These are phyloP conservation scores for Labeo catla DNA, from an alignment of 2,113 vertebrate genomes.

Conservation along the genomic window DNA sequence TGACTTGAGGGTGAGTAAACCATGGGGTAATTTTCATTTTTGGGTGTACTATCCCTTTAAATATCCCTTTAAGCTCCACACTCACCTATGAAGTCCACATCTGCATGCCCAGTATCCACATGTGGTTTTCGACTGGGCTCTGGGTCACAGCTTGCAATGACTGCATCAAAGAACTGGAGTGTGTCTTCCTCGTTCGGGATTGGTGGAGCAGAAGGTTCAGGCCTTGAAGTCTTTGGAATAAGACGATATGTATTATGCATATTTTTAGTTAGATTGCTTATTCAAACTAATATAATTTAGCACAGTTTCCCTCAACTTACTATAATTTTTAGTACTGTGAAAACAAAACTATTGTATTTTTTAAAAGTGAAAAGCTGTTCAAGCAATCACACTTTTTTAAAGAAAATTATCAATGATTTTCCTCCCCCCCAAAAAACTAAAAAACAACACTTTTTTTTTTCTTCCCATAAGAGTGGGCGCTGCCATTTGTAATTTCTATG, in stretches of 20 bases:
- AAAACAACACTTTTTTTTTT: no score
- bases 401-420: no score
- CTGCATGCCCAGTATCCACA: conserved; percentile 78
- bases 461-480: no score
- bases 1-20: no score
- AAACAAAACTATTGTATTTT: background rate
- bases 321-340: no score
- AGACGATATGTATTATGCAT: background rate
- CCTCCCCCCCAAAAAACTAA: no score
- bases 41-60: no score
- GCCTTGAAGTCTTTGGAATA: conserved; percentile 59
- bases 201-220: conserved; percentile 65
- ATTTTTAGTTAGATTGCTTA: no score
- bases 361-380: background rate
- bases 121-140: conserved; percentile 76
- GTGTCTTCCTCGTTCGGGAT: conserved; percentile 83
- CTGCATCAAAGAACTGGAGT: conserved; percentile 87
- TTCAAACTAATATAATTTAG: background rate
- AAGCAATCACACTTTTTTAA: background rate
- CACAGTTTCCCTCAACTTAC: background rate
- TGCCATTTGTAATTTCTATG: no score
- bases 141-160: conserved; percentile 89
- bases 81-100: conserved; percentile 93
- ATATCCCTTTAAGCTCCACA: background rate
- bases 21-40: no score